phyloP scores from a whole-genome alignment of 2,113 vertebrate species.

The Aptenodytes patagonicus region DNA sequence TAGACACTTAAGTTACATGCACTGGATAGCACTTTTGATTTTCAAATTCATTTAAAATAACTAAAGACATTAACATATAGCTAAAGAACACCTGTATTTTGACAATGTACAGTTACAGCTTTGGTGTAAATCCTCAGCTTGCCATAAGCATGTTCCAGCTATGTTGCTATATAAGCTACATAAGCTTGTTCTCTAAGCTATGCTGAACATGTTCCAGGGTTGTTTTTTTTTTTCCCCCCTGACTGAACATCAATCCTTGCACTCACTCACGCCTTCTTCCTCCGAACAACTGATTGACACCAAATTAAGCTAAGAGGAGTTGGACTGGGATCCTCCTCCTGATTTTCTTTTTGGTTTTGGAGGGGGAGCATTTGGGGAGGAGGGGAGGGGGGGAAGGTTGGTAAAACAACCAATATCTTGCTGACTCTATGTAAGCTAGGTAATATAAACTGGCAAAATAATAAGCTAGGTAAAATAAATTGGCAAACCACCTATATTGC shows the following conservation, averaged over 20 bases:
- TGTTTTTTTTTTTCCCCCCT: background rate
- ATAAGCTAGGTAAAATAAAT: slow-evolving; percentile 3
- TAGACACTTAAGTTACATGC: background rate
- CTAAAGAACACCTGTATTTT: slow-evolving; percentile 35
- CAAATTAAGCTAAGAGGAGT: background rate
- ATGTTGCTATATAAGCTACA: slow-evolving; percentile 55
- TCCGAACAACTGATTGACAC: slow-evolving; percentile 7
- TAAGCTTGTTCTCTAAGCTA: slow-evolving; percentile 51
- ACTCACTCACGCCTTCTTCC: background rate
- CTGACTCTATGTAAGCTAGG: background rate
- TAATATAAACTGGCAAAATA: background rate
- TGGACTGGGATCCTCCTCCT: background rate
- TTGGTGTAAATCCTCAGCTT: slow-evolving; percentile 49
- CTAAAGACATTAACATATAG: background rate
- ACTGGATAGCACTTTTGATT: background rate
- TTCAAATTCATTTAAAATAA: background rate
- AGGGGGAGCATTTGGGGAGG: background rate
- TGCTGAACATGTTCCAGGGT: slow-evolving; percentile 26
- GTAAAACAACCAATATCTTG: slow-evolving; percentile 12
- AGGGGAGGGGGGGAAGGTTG: background rate
- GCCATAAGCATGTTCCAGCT: slow-evolving; percentile 45
- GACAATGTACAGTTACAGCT: slow-evolving; percentile 29
- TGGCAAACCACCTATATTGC: background rate
- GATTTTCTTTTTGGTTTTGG: background rate
- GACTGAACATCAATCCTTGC: slow-evolving; percentile 17